Evolutionary conservation across 2,797 vertebrate genomes (phyloP).

Genomic region (Podarcis lilfordi): DNA sequence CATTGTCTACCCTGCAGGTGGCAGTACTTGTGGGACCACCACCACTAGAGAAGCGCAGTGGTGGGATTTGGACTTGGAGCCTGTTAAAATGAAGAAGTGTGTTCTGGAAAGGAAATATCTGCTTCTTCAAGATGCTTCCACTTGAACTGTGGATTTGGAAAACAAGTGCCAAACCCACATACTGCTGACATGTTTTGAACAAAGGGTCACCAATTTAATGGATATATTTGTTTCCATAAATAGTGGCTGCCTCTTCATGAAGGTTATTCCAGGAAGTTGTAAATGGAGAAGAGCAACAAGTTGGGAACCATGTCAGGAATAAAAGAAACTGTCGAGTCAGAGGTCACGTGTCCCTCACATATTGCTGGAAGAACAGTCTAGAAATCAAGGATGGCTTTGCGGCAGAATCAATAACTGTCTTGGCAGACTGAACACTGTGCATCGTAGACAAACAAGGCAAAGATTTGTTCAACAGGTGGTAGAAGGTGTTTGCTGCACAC

Average conservation of each 20-base stretch:
- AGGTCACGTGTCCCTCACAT: not conserved
- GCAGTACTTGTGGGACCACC: not conserved
- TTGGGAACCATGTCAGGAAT: not conserved
- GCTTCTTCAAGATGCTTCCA: not conserved
- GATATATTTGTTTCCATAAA: not conserved
- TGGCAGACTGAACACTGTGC: rapidly evolving
- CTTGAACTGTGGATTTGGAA: not conserved
- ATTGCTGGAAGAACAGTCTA: not conserved
- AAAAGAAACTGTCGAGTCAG: not conserved
- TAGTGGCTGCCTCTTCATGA: not conserved
- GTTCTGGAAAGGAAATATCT: not conserved
- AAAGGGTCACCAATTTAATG: rapidly evolving
- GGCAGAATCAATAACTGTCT: not conserved
- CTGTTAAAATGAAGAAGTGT: too few relatives aligned
- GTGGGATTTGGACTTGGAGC: not conserved
- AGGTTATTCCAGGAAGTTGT: rapidly evolving
- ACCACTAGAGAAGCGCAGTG: not conserved
- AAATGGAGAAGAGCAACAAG: not conserved
- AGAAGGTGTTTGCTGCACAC: not conserved
- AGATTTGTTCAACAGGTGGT: not conserved
- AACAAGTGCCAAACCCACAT: not conserved
- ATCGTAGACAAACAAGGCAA: rapidly evolving
- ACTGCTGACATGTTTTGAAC: not conserved
- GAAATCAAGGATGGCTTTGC: not conserved
- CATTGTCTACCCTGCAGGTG: not conserved